These are phyloP conservation scores for Mellilla xanthometata DNA, from an alignment of 2,888 invertebrate species.

Conservation along the genomic window DNA sequence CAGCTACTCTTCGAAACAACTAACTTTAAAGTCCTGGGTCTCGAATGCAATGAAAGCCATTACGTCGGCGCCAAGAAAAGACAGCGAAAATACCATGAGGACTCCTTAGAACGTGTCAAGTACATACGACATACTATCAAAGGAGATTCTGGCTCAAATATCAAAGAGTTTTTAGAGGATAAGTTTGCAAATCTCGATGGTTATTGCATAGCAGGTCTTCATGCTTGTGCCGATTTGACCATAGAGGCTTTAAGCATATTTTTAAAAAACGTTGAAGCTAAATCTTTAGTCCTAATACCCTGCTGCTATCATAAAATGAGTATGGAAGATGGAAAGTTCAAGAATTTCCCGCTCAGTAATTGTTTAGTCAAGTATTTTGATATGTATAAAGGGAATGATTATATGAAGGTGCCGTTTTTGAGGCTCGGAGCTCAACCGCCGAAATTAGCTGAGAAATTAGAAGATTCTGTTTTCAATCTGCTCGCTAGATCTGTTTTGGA, in stretches of 20 bases:
- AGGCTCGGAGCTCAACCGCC: conserved; percentile 88
- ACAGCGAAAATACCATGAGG: conserved; percentile 78
- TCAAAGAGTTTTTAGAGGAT: conserved; percentile 60
- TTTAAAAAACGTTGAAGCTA: conserved; percentile 77
- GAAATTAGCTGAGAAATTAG: conserved; percentile 72
- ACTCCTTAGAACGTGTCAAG: conserved; percentile 78
- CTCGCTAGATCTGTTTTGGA: conserved; percentile 85
- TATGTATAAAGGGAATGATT: conserved; percentile 53
- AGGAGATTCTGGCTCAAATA: conserved; percentile 67
- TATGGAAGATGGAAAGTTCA: conserved; percentile 58
- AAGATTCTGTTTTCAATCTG: conserved; percentile 77
- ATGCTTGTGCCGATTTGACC: conserved; percentile 90
- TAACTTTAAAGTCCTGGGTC: conserved; percentile 84
- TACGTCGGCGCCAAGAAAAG: conserved; percentile 82
- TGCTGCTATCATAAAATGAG: conserved; percentile 91
- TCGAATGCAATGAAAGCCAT: conserved; percentile 84
- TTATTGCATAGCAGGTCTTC: conserved; percentile 84
- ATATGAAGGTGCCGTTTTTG: conserved; percentile 85
- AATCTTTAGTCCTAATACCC: conserved; percentile 86
- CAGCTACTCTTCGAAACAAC: conserved; percentile 84
- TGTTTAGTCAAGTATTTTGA: conserved; percentile 62
- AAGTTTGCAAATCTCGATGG: conserved; percentile 52
- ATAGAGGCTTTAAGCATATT: conserved; percentile 86
- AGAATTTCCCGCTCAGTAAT: conserved; percentile 86
- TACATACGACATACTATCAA: conserved; percentile 83